Conservation (phyloP, 2,797 vertebrate genomes). For the Lutjanus campechanus region DNA sequence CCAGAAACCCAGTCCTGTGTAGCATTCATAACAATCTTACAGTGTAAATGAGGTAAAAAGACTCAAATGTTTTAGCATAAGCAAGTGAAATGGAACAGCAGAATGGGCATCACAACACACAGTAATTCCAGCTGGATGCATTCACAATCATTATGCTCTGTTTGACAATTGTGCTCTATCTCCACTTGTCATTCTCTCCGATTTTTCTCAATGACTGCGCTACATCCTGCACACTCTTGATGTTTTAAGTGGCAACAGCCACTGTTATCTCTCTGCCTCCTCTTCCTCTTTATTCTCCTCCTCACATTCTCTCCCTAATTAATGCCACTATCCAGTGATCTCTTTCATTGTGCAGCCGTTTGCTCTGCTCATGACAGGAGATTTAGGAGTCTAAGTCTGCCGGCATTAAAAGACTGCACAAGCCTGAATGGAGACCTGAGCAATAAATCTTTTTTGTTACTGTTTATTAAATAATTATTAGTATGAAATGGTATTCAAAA, state of each 20-base stretch:
- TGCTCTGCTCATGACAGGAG: conserved; percentile 10
- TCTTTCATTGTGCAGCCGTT: conserved; percentile 25
- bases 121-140: conserved; percentile 27
- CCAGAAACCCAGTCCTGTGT: not conserved
- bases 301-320: conserved; percentile 26
- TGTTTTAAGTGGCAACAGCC: conserved; percentile 33
- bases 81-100: conserved; percentile 33
- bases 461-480: conserved; percentile 18
- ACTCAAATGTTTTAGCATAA: conserved; percentile 14
- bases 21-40: conserved; percentile 19
- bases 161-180: conserved; percentile 27
- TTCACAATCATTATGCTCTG: conserved; percentile 24
- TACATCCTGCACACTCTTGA: conserved; percentile 23
- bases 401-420: conserved; percentile 12
- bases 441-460: conserved; percentile 20
- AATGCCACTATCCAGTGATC: conserved; percentile 30
- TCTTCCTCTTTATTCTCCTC: conserved; percentile 22
- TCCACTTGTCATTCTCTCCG: conserved; percentile 17
- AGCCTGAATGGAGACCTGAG: conserved; percentile 18
- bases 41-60: conserved; percentile 7
- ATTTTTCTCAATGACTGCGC: conserved; percentile 27
- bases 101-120: conserved; percentile 23
- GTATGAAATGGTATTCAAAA: conserved; percentile 3
- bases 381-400: conserved; percentile 8
- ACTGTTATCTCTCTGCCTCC: conserved; percentile 17